phyloP scores from a whole-genome alignment of 2,888 invertebrate genomes.

The Watsonalla cultraria region DNA sequence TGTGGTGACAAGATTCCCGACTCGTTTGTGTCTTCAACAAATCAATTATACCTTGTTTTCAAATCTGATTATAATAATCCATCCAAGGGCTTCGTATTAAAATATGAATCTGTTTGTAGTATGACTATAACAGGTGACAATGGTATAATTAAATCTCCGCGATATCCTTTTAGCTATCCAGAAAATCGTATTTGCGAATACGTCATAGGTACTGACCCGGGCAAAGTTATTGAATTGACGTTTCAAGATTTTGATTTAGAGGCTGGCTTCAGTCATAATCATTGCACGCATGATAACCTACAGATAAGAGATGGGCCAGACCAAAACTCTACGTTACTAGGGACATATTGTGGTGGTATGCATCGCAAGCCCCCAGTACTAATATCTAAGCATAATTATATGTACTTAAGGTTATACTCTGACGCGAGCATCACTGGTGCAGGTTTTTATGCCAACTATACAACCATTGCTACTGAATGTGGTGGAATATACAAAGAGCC shows the following conservation, averaged over 20 bases:
- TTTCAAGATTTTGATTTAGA: constrained; percentile 84
- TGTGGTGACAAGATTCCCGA: constrained; percentile 84
- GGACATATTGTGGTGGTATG: constrained; percentile 81
- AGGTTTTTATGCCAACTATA: constrained; percentile 88
- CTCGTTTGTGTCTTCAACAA: constrained; percentile 79
- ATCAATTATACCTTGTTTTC: constrained; percentile 74
- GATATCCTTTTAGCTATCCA: constrained; percentile 85
- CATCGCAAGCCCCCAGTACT: constrained; percentile 75
- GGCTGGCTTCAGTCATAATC: constrained; percentile 41
- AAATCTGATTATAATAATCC: constrained; percentile 50
- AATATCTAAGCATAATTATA: constrained; percentile 84
- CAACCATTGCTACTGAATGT: constrained; percentile 82
- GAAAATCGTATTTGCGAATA: constrained; percentile 82
- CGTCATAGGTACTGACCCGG: constrained; percentile 80
- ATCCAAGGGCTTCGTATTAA: constrained; percentile 51
- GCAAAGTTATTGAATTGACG: constrained; percentile 81
- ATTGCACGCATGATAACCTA: constrained; percentile 57
- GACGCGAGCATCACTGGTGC: constrained; percentile 76
- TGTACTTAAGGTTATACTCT: constrained; percentile 83
- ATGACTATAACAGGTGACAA: constrained; percentile 69
- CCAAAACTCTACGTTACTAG: constrained; percentile 80
- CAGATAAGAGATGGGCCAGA: constrained; percentile 86
- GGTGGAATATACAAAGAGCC: constrained; percentile 83
- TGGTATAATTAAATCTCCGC: constrained; percentile 84
- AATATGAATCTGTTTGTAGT: constrained; percentile 55